A percentile compares a stretch with the other conserved stretches of the same genome.
Conservation (phyloP, 2,888 invertebrate genomes). For the Cynaeus angustus region DNA sequence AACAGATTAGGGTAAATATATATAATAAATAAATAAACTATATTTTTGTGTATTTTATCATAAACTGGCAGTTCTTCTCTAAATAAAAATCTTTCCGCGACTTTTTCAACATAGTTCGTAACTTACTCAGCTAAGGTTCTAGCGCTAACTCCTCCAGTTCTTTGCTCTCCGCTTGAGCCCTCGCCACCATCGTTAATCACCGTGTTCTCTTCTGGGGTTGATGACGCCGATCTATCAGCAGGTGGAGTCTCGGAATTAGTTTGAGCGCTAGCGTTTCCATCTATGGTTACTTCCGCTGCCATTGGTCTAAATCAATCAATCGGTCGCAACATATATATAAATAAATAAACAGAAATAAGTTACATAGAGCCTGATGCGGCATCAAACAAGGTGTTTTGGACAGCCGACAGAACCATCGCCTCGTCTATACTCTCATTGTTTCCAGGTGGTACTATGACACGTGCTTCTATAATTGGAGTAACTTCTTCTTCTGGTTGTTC, state of each 20-base stretch:
- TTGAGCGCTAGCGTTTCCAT: conserved; percentile 41
- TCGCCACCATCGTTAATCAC: conserved; percentile 62
- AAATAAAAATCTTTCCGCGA: no score
- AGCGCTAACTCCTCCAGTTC: conserved; percentile 45
- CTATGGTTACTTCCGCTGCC: conserved; percentile 33
- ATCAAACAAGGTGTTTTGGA: conserved; percentile 64
- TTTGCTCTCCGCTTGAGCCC: conserved; percentile 56
- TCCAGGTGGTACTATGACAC: conserved; percentile 67
- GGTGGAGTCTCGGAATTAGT: conserved; percentile 31
- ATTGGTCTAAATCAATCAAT: conserved; percentile 35
- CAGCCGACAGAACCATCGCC: conserved; percentile 64
- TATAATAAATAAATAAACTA: no score
- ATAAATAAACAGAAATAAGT: conserved; percentile 49
- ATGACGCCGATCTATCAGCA: conserved; percentile 56
- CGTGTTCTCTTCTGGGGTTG: conserved; percentile 62
- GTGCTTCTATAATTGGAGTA: conserved; percentile 70
- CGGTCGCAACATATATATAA: background rate
- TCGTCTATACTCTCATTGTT: conserved; percentile 65
- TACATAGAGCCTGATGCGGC: conserved; percentile 56
- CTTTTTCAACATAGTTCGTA: no score
- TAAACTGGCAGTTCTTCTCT: no score
- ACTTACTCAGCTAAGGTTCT: conserved; percentile 56
- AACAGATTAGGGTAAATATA: no score
- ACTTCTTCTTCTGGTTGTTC: conserved; percentile 69
- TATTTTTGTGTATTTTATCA: no score